Evolutionary conservation across 2,113 vertebrate species (phyloP), one percentile per base, ranked within the genome.

Genomic region (Cheilinus undulatus): DNA sequence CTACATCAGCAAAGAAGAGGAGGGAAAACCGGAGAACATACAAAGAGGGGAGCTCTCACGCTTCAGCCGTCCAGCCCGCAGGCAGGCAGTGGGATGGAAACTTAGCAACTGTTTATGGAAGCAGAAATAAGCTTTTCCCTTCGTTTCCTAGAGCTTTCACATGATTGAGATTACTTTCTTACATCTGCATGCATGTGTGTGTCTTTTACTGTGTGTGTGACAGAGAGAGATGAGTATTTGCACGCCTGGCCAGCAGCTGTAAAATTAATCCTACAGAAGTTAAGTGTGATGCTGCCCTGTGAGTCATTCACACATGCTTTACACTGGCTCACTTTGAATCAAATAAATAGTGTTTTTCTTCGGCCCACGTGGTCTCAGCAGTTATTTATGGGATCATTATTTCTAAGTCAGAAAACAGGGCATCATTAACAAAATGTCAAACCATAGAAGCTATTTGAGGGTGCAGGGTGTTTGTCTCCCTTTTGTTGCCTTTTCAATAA

Each of bases 71-170:
- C 78, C 56, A 63, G 60, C 84, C 82, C 68, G 54, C 61, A 28
- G 87, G 83, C 83, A 71, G 68, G 65, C 82, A 83, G 78, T 70
- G 76, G 78, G 85, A 70, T 15, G 64, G 85, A 86, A 89, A 80
- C 38, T 14, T 19, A 57, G 83, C 88, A 85, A 87, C 83, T 89
- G 87, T 80, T 84, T 81, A 83, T 86, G 49, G 71, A 76, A 74
- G 86, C 80, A 82, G 84, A 88, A 89, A 75, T 49, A 42, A 68
- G 72, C 63, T 70, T 73, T 56, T 13, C 22, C 30, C 30, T 68
- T 59, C n/a, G 0, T 72, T 87, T 88, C 71, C 85, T 73, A 7
- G 28, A 83, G 67, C 84, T 63, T 53, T 72, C 70, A 72, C 85
- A 15, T 77, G 65, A 86, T 80, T 71, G 56, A 40, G 77, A 83